Evolutionary conservation across 2,797 vertebrate species (phyloP), one percentile per base, ranked within the genome.

Genomic region (Myripristis jacobus): DNA sequence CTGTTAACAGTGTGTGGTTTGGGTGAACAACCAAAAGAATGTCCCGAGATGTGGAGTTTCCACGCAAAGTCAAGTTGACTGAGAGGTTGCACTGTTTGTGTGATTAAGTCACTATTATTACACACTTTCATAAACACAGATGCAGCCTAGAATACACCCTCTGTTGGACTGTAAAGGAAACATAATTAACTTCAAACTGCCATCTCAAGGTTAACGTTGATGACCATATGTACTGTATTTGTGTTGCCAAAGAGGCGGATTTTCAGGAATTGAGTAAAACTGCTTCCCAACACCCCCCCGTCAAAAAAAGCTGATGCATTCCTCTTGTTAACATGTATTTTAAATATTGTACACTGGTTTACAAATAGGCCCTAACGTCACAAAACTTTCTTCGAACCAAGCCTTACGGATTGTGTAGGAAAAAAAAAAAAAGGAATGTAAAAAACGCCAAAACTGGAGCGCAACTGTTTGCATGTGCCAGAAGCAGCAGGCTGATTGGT

Each of bases 1-100:
- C 92, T 93, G 91, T 90, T 87, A 93, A 82, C 91, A 91, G 89
- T 88, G 87, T 93, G 92, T 73, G 91, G 91, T 89, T 87, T 82
- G 84, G 85, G 85, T 78, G 85, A 89, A 87, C 77, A 72, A 90
- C 87, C 91, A 86, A 72, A 92, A 86, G 84, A 90, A 93, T 92
- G 84, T 87, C 82, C 81, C 75, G 75, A 79, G 84, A 88, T 87
- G 85, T 87, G 87, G 87, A 88, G 78, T 88, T 91, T 91, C 90
- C 89, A 91, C 84, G 83, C 88, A 81, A 81, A 88, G 84, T 72
- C 80, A 67, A 87, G 87, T 85, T 90, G 89, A 90, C 83, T 52
- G 82, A 84, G 85, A 84, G 86, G 80, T 82, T 84, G 81, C 81
- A 72, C 83, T 86, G 81, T 88, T 90, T 88, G 87, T 86, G 79